A percentile compares a stretch with the other conserved stretches of the same genome.
Evolutionary conservation across 2,113 vertebrate genomes (phyloP).

Genomic region (Speoplatyrhinus poulsoni): DNA sequence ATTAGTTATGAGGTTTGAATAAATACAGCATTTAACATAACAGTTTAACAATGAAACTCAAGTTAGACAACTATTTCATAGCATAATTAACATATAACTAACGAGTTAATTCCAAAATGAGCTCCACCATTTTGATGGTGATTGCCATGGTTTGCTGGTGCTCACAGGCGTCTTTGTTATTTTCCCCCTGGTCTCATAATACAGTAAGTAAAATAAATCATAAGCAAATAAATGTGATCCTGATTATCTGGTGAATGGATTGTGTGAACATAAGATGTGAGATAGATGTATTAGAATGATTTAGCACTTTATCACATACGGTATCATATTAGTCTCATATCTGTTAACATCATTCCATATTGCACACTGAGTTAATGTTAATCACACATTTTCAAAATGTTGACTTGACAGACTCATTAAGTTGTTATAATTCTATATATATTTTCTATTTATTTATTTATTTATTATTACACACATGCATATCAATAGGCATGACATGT

Average conservation of each 20-base stretch:
- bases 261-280: too few species aligned
- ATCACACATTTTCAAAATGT: not conserved
- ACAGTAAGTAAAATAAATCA: too few species aligned
- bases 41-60: not conserved
- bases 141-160: not conserved
- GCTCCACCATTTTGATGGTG: not conserved
- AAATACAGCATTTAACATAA: too few species aligned
- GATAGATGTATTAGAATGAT: too few species aligned
- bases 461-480: slow-evolving; percentile 41
- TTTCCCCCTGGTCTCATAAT: too few species aligned
- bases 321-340: too few species aligned
- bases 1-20: too few species aligned
- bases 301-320: too few species aligned
- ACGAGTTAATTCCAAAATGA: slow-evolving; percentile 4
- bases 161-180: too few species aligned
- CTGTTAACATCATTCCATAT: not conserved
- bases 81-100: too few species aligned
- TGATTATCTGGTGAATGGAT: too few species aligned
- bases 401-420: not conserved
- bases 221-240: too few species aligned
- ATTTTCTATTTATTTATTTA: slow-evolving; percentile 8
- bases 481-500: slow-evolving; percentile 31
- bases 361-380: not conserved
- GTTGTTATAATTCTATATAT: not conserved
- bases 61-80: slow-evolving; percentile 14